Evolutionary conservation across 2,888 invertebrate species (phyloP).

Genomic region (Anaspis maculata): DNA sequence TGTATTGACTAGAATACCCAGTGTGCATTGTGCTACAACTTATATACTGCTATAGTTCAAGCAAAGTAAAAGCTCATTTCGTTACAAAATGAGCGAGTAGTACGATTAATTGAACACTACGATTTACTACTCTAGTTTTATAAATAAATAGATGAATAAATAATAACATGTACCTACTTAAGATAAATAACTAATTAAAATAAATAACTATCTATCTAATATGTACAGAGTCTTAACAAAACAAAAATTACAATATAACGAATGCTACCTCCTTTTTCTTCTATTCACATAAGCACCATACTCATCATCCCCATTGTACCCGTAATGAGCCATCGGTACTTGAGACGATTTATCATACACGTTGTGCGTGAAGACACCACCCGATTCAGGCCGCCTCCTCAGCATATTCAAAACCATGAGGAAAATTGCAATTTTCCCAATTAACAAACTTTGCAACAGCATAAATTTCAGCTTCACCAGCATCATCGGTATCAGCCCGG

Average conservation of each 20-base stretch:
- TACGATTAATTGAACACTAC: too few species aligned
- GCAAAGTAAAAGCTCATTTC: too few species aligned
- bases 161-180: background rate
- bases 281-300: constrained; percentile 47
- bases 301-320: constrained; percentile 49
- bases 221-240: too few species aligned
- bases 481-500: constrained; percentile 60
- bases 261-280: background rate
- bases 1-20: too few species aligned
- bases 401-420: constrained; percentile 58
- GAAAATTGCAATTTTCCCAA: constrained; percentile 63
- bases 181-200: background rate
- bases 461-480: constrained; percentile 62
- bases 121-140: too few species aligned
- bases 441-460: constrained; percentile 55
- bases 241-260: too few species aligned
- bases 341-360: constrained; percentile 13
- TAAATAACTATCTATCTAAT: background rate
- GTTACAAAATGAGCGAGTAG: too few species aligned
- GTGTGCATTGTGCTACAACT: too few species aligned
- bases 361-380: constrained; percentile 29
- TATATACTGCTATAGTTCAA: too few species aligned
- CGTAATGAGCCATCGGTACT: constrained; percentile 44
- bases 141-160: too few species aligned
- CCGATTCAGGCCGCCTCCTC: constrained; percentile 34